Percentiles rank a stretch among this genome's conserved stretches.
Evolutionary conservation across 2,797 vertebrate genomes (phyloP).

Genomic region (Gorsachius magnificus): DNA sequence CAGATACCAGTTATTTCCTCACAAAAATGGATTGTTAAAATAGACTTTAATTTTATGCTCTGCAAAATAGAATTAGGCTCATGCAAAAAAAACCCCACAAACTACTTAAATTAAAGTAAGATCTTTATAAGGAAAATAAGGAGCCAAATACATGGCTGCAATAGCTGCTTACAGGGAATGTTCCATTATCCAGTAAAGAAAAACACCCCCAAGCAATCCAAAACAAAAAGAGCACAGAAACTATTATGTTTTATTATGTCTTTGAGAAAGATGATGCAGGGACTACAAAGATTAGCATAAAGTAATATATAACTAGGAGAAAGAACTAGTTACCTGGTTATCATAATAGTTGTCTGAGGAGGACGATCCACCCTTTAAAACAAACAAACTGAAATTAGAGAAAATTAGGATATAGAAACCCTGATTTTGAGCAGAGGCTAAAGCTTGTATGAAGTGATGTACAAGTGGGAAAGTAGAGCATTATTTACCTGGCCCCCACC

Average conservation of each 20-base stretch:
- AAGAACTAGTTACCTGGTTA: constrained; percentile 1
- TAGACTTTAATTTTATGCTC: background rate
- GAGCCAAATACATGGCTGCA: background rate
- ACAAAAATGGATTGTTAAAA: background rate
- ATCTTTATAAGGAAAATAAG: background rate
- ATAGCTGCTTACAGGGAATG: background rate
- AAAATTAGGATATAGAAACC: background rate
- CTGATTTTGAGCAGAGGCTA: background rate
- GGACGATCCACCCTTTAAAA: constrained; percentile 37
- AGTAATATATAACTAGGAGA: background rate
- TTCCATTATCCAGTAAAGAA: background rate
- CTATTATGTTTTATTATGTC: background rate
- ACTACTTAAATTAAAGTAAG: background rate
- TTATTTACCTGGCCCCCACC: constrained; percentile 19
- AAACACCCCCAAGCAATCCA: background rate
- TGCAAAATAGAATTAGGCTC: background rate
- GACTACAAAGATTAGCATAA: background rate
- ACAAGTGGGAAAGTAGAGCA: background rate
- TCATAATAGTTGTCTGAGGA: constrained; percentile 29
- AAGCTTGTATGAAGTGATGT: background rate
- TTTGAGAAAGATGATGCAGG: background rate
- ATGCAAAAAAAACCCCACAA: background rate
- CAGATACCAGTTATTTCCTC: constrained; percentile 23
- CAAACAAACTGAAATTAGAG: background rate
- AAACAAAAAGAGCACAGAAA: background rate